Percentiles rank a stretch among this genome's conserved stretches.
Conservation (phyloP, 1,140 invertebrate species). For the Sinonovacula constricta region DNA sequence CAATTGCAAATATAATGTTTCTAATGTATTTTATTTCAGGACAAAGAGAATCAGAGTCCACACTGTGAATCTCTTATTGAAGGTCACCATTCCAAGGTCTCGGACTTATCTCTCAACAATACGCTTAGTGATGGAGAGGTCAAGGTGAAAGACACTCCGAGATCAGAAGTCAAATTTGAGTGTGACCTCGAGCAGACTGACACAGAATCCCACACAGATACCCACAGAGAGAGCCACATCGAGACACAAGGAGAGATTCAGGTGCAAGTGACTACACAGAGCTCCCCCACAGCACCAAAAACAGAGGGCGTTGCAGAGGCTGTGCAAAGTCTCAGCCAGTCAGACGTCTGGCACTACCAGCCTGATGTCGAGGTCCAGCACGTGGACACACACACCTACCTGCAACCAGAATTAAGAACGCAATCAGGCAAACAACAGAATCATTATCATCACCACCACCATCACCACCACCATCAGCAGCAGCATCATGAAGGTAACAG, state of each 20-base stretch:
- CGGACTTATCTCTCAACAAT: not conserved
- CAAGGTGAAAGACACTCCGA: slow-evolving; percentile 8
- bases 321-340: slow-evolving; percentile 50
- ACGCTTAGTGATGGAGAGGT: not conserved
- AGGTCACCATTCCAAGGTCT: not conserved
- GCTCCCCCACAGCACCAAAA: not conserved
- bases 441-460: not conserved
- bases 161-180: slow-evolving; percentile 4
- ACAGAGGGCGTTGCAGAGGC: slow-evolving; percentile 2
- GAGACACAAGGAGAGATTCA: not conserved
- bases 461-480: slow-evolving; percentile 9
- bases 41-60: not conserved
- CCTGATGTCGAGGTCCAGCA: slow-evolving; percentile 46
- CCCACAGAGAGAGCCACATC: not conserved
- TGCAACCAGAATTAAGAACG: not conserved
- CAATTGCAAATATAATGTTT: too few species aligned
- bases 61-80: not conserved
- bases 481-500: slow-evolving; percentile 21
- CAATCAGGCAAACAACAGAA: not conserved
- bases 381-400: slow-evolving; percentile 7
- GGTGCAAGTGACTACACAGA: not conserved
- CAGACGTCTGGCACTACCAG: slow-evolving; percentile 59
- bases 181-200: not conserved
- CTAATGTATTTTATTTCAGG: too few species aligned
- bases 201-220: too few species aligned